Conservation (phyloP, 2,113 vertebrate genomes). For the Cnemophilus loriae region DNA sequence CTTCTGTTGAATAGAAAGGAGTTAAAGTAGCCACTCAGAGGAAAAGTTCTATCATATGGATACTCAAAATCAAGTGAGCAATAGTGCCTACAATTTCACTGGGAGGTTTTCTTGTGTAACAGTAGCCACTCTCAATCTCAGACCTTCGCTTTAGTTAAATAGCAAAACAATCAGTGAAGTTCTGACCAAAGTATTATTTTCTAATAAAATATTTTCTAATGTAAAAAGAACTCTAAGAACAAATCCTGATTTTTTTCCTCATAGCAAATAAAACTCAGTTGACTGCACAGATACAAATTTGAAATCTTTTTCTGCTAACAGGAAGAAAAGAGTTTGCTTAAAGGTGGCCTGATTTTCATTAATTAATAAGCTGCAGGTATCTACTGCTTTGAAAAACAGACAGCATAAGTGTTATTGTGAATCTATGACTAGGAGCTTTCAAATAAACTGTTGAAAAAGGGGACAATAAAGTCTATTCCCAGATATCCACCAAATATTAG, state of each 20-base stretch:
- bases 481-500: not conserved
- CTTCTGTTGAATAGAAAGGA: not conserved
- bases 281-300: not conserved
- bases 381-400: not conserved
- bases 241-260: not conserved
- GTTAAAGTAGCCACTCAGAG: not conserved
- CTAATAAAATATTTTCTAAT: not conserved
- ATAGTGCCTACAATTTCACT: not conserved
- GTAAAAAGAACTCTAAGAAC: not conserved
- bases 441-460: not conserved
- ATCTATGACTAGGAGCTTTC: not conserved
- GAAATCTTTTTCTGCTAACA: not conserved
- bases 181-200: not conserved
- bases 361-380: not conserved
- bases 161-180: not conserved
- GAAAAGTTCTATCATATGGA: not conserved
- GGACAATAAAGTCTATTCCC: not conserved
- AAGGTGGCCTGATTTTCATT: not conserved
- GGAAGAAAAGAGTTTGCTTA: not conserved
- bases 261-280: not conserved
- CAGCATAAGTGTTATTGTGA: not conserved
- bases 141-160: not conserved
- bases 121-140: not conserved
- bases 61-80: not conserved
- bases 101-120: not conserved